Conservation (phyloP, 2,113 vertebrate genomes). For the Alethe diademata region DNA sequence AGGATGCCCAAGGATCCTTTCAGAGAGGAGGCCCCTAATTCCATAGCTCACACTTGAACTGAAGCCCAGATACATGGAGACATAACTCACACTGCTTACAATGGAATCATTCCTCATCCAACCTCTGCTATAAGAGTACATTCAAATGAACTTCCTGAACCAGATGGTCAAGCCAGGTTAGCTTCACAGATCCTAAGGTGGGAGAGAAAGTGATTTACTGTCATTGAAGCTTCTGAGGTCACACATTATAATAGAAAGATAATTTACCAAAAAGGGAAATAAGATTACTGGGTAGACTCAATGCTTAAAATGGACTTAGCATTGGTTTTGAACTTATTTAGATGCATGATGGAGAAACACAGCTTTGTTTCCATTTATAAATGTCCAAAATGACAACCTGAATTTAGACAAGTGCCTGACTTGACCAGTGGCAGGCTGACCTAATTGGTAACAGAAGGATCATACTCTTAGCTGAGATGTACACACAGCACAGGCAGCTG, state of each 20-base stretch:
- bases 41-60: not conserved
- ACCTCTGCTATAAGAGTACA: not conserved
- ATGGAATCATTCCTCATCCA: not conserved
- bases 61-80: not conserved
- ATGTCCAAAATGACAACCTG: conserved; percentile 14
- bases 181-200: not conserved
- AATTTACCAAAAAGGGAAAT: conserved; percentile 48
- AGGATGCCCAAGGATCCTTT: not conserved
- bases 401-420: conserved; percentile 41
- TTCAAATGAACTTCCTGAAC: not conserved
- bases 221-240: not conserved
- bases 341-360: conserved; percentile 22
- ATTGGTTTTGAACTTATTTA: conserved; percentile 66
- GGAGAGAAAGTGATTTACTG: conserved; percentile 22
- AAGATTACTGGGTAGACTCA: conserved; percentile 68
- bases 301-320: conserved; percentile 63
- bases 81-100: not conserved
- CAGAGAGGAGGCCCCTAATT: not conserved
- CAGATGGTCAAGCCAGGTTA: not conserved
- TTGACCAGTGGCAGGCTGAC: conserved; percentile 34
- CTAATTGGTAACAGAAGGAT: conserved; percentile 45
- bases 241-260: not conserved
- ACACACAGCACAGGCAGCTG: not conserved
- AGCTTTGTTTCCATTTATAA: conserved; percentile 58
- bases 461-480: not conserved